Conservation (phyloP, 2,888 invertebrate genomes). For the Stenodema calcarata region DNA sequence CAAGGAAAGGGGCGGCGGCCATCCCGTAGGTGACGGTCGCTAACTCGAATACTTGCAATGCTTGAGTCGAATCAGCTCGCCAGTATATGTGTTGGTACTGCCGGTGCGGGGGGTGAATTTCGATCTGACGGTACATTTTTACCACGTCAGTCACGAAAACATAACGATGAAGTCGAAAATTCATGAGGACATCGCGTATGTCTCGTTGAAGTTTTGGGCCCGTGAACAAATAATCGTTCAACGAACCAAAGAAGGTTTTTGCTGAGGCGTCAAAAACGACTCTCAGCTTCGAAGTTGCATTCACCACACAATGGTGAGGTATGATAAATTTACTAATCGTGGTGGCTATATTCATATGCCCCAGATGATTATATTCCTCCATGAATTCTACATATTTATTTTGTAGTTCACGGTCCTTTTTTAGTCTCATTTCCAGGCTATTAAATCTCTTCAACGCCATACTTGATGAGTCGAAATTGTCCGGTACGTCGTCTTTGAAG, state of each 20-base stretch:
- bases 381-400: conserved; percentile 15
- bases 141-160: neutral
- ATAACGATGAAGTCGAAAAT: neutral
- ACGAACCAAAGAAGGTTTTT: neutral
- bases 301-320: conserved; percentile 33
- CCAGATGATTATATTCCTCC: neutral
- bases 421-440: neutral
- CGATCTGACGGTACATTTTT: neutral
- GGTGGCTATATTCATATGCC: neutral
- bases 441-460: neutral
- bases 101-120: conserved; percentile 47
- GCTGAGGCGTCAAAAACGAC: conserved; percentile 27
- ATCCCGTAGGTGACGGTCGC: conserved; percentile 55
- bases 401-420: neutral
- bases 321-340: neutral
- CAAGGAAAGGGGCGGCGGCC: conserved; percentile 51
- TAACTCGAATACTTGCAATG: conserved; percentile 44
- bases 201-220: conserved; percentile 28
- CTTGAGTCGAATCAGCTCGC: conserved; percentile 46
- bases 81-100: conserved; percentile 56
- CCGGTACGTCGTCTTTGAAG: neutral
- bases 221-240: conserved; percentile 33
- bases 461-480: neutral
- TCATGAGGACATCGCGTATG: conserved; percentile 20
- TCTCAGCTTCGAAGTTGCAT: neutral